Percentiles rank a stretch among this genome's conserved stretches.
These are phyloP conservation scores for Microcebus jonahi DNA, from an alignment of 2,113 vertebrate genomes.

Conservation along the genomic window DNA sequence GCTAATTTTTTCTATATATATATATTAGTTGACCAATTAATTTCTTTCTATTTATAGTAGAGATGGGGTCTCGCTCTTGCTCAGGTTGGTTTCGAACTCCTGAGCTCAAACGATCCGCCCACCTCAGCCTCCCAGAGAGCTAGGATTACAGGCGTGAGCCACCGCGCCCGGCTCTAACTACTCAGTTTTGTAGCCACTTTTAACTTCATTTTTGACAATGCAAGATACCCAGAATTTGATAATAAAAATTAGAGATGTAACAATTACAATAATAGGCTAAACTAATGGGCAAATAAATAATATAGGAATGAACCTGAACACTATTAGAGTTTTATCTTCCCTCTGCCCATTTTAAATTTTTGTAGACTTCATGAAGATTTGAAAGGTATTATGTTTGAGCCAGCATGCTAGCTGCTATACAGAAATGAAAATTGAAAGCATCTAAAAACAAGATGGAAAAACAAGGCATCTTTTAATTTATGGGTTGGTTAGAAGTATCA, in stretches of 20 bases:
- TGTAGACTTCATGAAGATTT: background rate
- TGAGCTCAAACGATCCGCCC: too few species aligned
- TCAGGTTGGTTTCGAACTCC: too few species aligned
- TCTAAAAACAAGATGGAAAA: background rate
- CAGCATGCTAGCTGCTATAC: background rate
- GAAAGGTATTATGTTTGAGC: background rate
- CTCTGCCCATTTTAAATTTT: constrained; percentile 1
- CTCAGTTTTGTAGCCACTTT: constrained; percentile 23
- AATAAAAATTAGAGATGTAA: background rate
- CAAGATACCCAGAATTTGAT: constrained; percentile 5
- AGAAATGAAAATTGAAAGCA: background rate
- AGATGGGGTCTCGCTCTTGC: too few species aligned
- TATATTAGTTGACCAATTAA: too few species aligned
- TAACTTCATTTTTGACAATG: constrained; percentile 12
- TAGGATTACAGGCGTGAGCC: too few species aligned
- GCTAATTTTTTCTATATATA: too few species aligned
- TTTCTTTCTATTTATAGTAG: too few species aligned
- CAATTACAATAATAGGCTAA: background rate
- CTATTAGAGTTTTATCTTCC: background rate
- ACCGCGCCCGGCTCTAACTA: too few species aligned
- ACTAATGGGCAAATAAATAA: background rate
- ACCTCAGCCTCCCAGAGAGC: too few species aligned
- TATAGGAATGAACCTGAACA: background rate
- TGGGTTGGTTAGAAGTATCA: background rate
- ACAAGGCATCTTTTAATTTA: background rate